Evolutionary conservation across 1,140 invertebrate genomes (phyloP), one percentile per base, ranked within the genome.

Genomic region (Contarinia nasturtii): DNA sequence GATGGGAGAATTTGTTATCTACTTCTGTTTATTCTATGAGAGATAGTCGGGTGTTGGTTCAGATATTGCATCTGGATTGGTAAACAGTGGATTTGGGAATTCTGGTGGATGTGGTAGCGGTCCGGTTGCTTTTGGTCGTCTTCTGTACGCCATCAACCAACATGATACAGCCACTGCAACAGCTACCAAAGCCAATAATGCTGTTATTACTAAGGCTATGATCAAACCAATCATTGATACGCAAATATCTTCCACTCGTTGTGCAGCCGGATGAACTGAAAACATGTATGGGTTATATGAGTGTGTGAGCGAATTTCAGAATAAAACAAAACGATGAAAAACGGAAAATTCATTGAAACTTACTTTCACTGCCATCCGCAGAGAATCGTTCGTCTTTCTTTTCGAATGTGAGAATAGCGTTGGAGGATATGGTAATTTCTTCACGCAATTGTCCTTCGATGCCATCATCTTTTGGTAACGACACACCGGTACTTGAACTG

Each of bases 111-210:
- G 89, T 52, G 88, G 88, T 57, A 94, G 72, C 49, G 88, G 89
- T 44, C 87, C 88, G 48, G 82, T 74, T 44, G 79, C 76, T 56
- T 86, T 86, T 44, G 86, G 83, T 55, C 83, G 76, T 51, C 86
- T 75, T 55, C 88, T 69, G 67, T 91, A 92, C 49, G 89, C 89
- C 75, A 93, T 86, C 42, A 93, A 70, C 88, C 88, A 94, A 64
- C 89, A 93, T 36, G 87, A 91, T 19, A 93, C 88, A 41, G 88
- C 88, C 33, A 92, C 85, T 18, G 89, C 89, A 22, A 94, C 86
- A 33, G 89, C 88, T 19, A 93, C 88, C 42, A 94, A 70, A 38
- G 89, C 88, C 56, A 94, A 64, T 41, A 94, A 72, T 17, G 88
- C 87, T 46, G 89, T 93, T 55, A 94, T 82, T 49, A 91, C 82